phyloP scores from a whole-genome alignment of 1,140 invertebrate genomes.

The Anoplophora glabripennis region DNA sequence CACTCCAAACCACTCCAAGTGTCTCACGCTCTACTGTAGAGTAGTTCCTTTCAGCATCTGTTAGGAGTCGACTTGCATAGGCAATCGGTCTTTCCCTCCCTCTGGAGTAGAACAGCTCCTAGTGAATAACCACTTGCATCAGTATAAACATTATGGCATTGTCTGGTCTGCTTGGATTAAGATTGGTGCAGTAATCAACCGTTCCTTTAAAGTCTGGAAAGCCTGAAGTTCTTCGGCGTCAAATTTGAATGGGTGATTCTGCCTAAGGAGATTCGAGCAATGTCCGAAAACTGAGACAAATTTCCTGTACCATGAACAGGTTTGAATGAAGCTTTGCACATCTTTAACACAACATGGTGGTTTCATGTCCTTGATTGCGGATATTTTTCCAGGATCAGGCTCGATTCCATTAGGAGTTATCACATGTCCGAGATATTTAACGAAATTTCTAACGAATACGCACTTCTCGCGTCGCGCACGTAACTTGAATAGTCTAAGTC shows the following conservation, averaged over 20 bases:
- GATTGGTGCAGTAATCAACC: slow-evolving; percentile 43
- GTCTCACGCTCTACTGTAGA: slow-evolving; percentile 48
- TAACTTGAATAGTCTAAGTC: slow-evolving; percentile 2
- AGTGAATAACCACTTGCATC: slow-evolving; percentile 40
- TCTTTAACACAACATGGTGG: slow-evolving; percentile 37
- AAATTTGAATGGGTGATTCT: slow-evolving; percentile 4
- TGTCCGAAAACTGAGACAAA: slow-evolving; percentile 29
- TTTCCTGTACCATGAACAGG: slow-evolving; percentile 31
- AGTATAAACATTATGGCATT: slow-evolving; percentile 12
- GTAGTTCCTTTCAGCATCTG: slow-evolving; percentile 47
- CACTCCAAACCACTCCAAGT: slow-evolving; percentile 47
- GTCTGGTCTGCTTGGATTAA: slow-evolving; percentile 42
- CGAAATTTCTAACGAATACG: slow-evolving; percentile 26
- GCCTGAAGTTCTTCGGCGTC: slow-evolving; percentile 13
- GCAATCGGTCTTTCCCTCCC: slow-evolving; percentile 29
- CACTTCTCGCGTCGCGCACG: slow-evolving; percentile 37
- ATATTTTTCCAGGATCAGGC: slow-evolving; percentile 21
- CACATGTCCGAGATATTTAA: slow-evolving; percentile 30
- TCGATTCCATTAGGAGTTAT: slow-evolving; percentile 23
- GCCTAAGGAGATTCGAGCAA: slow-evolving; percentile 7
- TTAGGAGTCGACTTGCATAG: slow-evolving; percentile 39
- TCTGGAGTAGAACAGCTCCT: slow-evolving; percentile 46
- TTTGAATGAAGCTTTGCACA: slow-evolving; percentile 31
- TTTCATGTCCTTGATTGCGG: slow-evolving; percentile 17
- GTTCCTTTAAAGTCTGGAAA: slow-evolving; percentile 42